These are phyloP conservation scores for Crematogaster levior DNA, from an alignment of 2,888 invertebrate genomes.

Conservation along the genomic window DNA sequence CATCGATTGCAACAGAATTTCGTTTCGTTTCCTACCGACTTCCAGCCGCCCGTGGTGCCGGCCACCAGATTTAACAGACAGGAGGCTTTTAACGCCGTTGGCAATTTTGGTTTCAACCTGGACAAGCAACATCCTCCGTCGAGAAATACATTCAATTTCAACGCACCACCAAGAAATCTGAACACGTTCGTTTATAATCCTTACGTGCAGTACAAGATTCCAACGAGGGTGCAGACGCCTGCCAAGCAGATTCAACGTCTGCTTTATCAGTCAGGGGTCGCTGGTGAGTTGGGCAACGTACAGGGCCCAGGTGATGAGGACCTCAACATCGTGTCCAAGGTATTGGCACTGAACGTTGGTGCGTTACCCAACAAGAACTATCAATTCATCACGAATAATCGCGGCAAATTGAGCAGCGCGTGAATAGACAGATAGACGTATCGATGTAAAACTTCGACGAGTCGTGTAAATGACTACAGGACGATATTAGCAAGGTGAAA, in stretches of 20 bases:
- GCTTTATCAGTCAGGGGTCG: slow-evolving; percentile 89
- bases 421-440: slow-evolving; percentile 55
- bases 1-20: slow-evolving; percentile 81
- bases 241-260: slow-evolving; percentile 89
- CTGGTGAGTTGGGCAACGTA: slow-evolving; percentile 82
- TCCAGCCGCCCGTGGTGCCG: slow-evolving; percentile 83
- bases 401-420: slow-evolving; percentile 61
- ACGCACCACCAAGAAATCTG: slow-evolving; percentile 77
- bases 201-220: slow-evolving; percentile 65
- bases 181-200: slow-evolving; percentile 74
- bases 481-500: slow-evolving; percentile 77
- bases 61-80: slow-evolving; percentile 83
- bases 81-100: slow-evolving; percentile 84
- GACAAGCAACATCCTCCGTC: slow-evolving; percentile 70
- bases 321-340: slow-evolving; percentile 93
- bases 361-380: slow-evolving; percentile 85
- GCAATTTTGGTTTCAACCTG: slow-evolving; percentile 89
- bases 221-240: slow-evolving; percentile 79
- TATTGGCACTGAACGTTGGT: slow-evolving; percentile 92
- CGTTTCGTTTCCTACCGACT: slow-evolving; percentile 76
- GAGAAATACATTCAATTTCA: slow-evolving; percentile 75
- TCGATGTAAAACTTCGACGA: slow-evolving; percentile 64
- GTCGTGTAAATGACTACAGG: slow-evolving; percentile 74
- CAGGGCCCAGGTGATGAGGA: slow-evolving; percentile 88
- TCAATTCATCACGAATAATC: slow-evolving; percentile 70